These are phyloP conservation scores for Oncorhynchus tshawytscha DNA, from an alignment of 2,113 vertebrate genomes.

Conservation along the genomic window DNA sequence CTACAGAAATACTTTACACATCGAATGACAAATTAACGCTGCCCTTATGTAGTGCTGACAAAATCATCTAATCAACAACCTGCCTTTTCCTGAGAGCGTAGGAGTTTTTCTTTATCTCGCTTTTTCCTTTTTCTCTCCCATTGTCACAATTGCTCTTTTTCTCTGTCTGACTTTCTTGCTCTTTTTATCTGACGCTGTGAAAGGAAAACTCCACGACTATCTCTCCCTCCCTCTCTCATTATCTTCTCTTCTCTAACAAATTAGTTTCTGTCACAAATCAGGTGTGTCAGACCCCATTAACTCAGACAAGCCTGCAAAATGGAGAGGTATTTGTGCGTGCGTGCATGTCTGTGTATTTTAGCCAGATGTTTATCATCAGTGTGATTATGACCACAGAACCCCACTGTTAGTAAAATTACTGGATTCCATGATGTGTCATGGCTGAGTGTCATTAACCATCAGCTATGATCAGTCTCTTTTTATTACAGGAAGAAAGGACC, in stretches of 20 bases:
- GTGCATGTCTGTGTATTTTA: neutral
- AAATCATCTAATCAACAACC: constrained; percentile 2
- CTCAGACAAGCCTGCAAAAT: constrained; percentile 6
- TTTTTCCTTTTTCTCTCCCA: too few relatives aligned
- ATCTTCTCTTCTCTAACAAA: neutral
- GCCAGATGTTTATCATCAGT: constrained; percentile 67
- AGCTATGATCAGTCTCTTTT: constrained; percentile 23
- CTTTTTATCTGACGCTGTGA: too few relatives aligned
- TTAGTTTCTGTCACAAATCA: constrained; percentile 49
- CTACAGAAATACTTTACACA: neutral
- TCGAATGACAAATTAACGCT: neutral
- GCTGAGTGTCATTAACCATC: constrained; percentile 48
- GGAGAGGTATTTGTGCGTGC: neutral
- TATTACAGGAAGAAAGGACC: neutral
- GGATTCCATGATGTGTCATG: constrained; percentile 60
- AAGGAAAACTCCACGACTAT: neutral
- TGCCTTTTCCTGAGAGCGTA: neutral
- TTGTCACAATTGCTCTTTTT: neutral
- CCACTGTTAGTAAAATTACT: constrained; percentile 63
- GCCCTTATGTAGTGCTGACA: neutral
- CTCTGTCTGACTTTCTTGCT: too few relatives aligned
- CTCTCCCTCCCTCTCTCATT: neutral
- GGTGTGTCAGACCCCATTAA: constrained; percentile 57
- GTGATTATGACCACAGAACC: constrained; percentile 55
- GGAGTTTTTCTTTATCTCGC: neutral